Base-by-base conservation (phyloP, 2,888 invertebrate species). In the Callosobruchus maculatus region DNA sequence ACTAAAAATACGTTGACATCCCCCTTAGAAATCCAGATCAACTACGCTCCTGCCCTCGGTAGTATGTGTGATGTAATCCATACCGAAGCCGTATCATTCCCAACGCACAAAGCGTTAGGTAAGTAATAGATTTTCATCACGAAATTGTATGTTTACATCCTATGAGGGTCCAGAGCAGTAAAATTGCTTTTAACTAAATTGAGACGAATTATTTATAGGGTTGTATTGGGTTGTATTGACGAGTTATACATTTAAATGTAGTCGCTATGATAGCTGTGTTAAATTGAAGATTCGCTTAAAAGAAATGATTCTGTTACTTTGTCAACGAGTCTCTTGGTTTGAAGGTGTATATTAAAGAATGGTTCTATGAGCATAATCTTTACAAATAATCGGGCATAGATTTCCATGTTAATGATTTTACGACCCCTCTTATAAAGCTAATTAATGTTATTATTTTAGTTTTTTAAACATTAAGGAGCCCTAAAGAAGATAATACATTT, bases 141-240 rank as follows among this genome's bases (percentile, higher is more conserved):
- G 74, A 80, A 80, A 78, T 49, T 49, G 49, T 49, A 49, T 49
- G 49, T 49, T 13, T 79, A 78, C 78, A 79, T 78, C 78, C 75
- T 75, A 49, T 49, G 49, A 49, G 49, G 49, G 49, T 49, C 7
- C 13, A 75, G 75, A 72, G 77, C 77, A 77, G 79, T 82, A 81
- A 82, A 81, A 82, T 77, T 75, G 81, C 82, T 83, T 83, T 83
- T 80, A 83, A 83, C 81, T 81, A 81, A 83, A 83, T 83, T 83
- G 80, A 82, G 77, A 76, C 72, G 80, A 83, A 82, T 82, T 82
- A 82, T 82, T 81, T 81, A 82, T 81, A 79, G 75, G 74, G 77
- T 18, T 49, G 4, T 49, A 49, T 49, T 73, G 78, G 79, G 70
- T 78, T n/a, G n/a, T n/a, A n/a, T n/a, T n/a, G 76, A 78, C 80